Evolutionary conservation across 2,797 vertebrate species (phyloP).

Genomic region (Amblyopsis hoosieri): DNA sequence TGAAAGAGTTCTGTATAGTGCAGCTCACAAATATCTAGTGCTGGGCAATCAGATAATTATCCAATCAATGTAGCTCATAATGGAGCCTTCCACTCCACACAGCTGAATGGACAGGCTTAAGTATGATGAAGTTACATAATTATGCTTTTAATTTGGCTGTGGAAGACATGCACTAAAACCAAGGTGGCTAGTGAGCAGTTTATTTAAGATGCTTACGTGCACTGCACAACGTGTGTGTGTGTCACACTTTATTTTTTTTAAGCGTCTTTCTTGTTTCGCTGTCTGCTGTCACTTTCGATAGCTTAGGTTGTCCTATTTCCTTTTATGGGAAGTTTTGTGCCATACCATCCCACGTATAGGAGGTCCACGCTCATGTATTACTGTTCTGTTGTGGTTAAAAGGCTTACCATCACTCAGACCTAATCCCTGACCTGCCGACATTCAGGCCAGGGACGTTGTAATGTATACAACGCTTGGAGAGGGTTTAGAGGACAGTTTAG

Average conservation of each 20-base stretch:
- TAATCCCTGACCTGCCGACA: background rate
- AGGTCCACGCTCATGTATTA: slow-evolving; percentile 20
- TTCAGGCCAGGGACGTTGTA: slow-evolving; percentile 3
- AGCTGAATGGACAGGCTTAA: no score
- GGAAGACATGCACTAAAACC: no score
- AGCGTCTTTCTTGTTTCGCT: background rate
- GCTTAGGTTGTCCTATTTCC: slow-evolving; percentile 15
- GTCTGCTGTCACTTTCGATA: background rate
- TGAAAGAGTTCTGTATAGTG: no score
- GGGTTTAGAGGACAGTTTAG: background rate
- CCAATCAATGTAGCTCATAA: no score
- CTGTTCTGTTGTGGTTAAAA: slow-evolving; percentile 12
- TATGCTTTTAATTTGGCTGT: no score
- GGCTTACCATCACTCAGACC: no score
- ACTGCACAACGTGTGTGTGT: background rate
- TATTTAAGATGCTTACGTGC: background rate
- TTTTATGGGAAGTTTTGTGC: slow-evolving; percentile 36
- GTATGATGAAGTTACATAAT: no score
- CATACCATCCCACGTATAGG: slow-evolving; percentile 22
- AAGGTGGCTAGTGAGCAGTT: no score
- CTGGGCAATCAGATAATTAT: no score
- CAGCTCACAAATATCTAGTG: no score
- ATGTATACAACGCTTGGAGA: background rate
- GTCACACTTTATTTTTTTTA: background rate
- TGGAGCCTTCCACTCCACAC: no score